Percentiles rank a stretch among this genome's conserved stretches.
phyloP scores from a whole-genome alignment of 1,140 invertebrate species.

The Ruditapes philippinarum region DNA sequence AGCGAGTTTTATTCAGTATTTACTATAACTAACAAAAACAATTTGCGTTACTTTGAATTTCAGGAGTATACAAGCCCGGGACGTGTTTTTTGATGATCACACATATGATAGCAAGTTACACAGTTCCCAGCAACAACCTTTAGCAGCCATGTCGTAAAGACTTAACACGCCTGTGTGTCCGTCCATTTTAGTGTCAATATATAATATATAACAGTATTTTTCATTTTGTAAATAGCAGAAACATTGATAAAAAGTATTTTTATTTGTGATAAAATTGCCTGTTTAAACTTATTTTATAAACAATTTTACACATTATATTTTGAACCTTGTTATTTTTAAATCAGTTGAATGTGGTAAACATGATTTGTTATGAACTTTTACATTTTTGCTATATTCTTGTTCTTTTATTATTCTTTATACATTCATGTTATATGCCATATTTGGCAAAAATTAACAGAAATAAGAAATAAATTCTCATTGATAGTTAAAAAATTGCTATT shows the following conservation, averaged over 20 bases:
- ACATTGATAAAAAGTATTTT: constrained; percentile 17
- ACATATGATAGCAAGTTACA: constrained; percentile 81
- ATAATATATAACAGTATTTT: constrained; percentile 41
- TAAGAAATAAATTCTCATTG: too few species aligned
- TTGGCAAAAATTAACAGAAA: too few species aligned
- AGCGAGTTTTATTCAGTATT: too few species aligned
- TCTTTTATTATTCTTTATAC: too few species aligned
- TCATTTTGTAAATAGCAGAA: constrained; percentile 30
- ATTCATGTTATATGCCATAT: too few species aligned
- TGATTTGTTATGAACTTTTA: too few species aligned
- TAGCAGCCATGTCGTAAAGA: constrained; percentile 48
- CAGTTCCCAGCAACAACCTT: constrained; percentile 17
- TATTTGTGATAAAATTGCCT: not conserved
- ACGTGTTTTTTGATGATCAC: constrained; percentile 85
- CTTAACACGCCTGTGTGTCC: not conserved
- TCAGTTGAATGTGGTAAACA: not conserved
- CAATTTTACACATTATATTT: not conserved
- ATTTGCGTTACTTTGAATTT: too few species aligned
- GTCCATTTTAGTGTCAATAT: constrained; percentile 34
- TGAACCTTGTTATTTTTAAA: not conserved
- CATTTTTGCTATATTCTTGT: too few species aligned
- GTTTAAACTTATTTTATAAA: not conserved
- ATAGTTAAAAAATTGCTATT: too few species aligned
- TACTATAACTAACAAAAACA: too few species aligned
- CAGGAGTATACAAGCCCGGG: constrained; percentile 84